These are phyloP conservation scores for Camelus dromedarius DNA, from an alignment of 2,113 vertebrate species.

Conservation along the genomic window DNA sequence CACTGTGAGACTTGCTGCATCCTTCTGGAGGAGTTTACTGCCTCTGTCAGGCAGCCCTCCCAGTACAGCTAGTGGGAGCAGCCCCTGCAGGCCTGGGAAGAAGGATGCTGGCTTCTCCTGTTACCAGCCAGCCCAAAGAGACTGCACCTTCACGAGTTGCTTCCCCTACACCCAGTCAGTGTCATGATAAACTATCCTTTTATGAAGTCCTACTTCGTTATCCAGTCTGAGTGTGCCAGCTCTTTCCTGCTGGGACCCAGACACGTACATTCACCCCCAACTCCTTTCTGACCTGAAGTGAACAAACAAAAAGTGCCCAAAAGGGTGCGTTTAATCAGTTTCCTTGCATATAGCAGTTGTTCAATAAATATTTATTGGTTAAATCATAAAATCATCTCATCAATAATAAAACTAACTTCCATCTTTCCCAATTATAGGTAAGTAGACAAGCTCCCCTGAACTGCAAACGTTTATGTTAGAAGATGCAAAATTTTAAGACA, in stretches of 20 bases:
- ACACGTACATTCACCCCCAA: too few species aligned
- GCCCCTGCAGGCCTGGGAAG: background rate
- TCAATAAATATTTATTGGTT: background rate
- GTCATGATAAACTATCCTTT: background rate
- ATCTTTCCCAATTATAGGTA: background rate
- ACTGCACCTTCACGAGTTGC: background rate
- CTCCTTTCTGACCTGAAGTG: background rate
- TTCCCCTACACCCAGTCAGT: background rate
- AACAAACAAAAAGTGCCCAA: background rate
- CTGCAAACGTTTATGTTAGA: constrained; percentile 18
- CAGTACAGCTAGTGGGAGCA: background rate
- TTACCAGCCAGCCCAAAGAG: background rate
- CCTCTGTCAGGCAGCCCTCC: background rate
- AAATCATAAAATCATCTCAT: constrained; percentile 2
- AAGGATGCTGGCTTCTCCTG: background rate
- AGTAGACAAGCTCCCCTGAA: background rate
- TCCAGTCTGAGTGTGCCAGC: background rate
- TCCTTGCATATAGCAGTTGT: background rate
- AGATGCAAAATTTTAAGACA: constrained; percentile 4
- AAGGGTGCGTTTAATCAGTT: background rate
- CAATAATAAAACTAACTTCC: background rate
- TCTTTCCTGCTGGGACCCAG: background rate
- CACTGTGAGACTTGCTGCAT: background rate
- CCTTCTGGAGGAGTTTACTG: background rate
- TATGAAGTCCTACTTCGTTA: background rate